Percentiles rank a stretch among this genome's conserved stretches.
These are phyloP conservation scores for Characodon lateralis DNA, from an alignment of 2,797 vertebrate genomes.

Conservation along the genomic window DNA sequence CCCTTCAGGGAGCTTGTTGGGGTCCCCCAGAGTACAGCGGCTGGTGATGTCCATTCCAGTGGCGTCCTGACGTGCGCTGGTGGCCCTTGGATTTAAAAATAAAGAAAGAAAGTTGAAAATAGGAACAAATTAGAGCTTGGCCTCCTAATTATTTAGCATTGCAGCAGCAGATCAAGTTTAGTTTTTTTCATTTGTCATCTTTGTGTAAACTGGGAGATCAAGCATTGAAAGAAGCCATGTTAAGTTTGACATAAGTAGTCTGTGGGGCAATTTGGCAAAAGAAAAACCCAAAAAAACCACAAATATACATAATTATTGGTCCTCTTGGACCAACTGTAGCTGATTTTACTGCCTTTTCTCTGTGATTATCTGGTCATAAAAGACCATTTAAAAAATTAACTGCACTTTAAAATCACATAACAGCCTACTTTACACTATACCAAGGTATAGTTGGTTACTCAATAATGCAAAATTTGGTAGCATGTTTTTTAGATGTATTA, in stretches of 20 bases:
- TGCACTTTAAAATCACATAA: background rate
- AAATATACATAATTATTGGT: background rate
- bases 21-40: slow-evolving; percentile 98
- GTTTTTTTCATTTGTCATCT: background rate
- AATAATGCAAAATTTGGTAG: background rate
- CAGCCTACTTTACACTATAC: background rate
- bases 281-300: too few species aligned
- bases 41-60: slow-evolving; percentile 99
- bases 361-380: background rate
- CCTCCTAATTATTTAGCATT: background rate
- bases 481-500: background rate
- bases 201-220: background rate
- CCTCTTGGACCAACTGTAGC: background rate
- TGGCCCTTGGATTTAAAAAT: slow-evolving; percentile 81
- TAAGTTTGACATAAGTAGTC: background rate
- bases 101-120: background rate
- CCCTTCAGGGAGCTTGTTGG: slow-evolving; percentile 98
- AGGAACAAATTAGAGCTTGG: background rate
- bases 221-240: background rate
- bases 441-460: background rate
- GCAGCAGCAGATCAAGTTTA: background rate
- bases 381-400: background rate
- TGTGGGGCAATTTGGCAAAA: too few species aligned
- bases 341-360: background rate
- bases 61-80: slow-evolving; percentile 93